Evolutionary conservation across 2,888 invertebrate species (phyloP), one percentile per base, ranked within the genome.

Genomic region (Drosophila macrothrix): DNA sequence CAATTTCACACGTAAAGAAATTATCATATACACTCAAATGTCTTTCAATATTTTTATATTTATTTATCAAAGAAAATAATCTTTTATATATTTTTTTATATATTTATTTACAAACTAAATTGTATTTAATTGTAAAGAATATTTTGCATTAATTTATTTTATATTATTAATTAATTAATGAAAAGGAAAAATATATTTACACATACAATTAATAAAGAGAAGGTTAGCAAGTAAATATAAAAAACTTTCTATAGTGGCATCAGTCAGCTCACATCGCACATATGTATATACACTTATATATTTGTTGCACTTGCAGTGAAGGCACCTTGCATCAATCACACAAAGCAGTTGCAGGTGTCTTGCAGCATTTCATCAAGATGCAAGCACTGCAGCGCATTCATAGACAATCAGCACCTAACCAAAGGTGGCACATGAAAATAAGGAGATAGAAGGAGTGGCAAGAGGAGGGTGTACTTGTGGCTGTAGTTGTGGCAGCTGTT

Each of bases 401-500:
- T 56, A 60, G 61, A 50, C 56, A 80, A 64, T 62, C 53, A 61
- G 59, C 37, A 50, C 64, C 61, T 49, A 76, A 76, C 76, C 63
- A 62, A 55, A n/a, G 33, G 62, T 28, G 25, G 12, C 25, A 16
- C 19, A 14, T 12, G 12, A 19, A 53, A 49, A 56, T 58, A 58
- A 31, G 14, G 6, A 22, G 16, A 29, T 16, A 2, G 25, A 10
- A 28, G 25, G 25, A 22, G 14, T 1, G 3, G 1, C 12, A 39
- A 9, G 12, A 19, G 35, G 22, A 37, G 28, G 33, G 12, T 43
- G 25, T 16, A 31, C 33, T 46, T 33, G 43, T 46, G 35, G 35
- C 35, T 35, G 16, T 59, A 46, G 60, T 50, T 56, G 56, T 60
- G 70, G 56, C 82, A 80, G 80, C 53, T 83, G 70, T 66, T 86